These are phyloP conservation scores for Leucophenga maculata DNA, from an alignment of 2,888 invertebrate species.

Conservation along the genomic window DNA sequence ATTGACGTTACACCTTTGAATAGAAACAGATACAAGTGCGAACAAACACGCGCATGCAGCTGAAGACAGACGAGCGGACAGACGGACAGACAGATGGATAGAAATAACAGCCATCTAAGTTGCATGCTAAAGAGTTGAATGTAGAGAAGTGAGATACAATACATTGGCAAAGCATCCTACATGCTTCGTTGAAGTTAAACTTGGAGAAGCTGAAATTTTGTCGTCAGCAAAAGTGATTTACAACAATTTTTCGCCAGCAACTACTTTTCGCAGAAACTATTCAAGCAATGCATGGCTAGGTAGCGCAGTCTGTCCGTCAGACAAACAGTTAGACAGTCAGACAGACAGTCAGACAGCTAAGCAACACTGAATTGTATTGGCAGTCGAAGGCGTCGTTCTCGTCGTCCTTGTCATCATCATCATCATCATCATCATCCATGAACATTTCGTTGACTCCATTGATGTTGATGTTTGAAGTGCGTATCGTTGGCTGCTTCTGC, in stretches of 20 bases:
- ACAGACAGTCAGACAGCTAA: neutral
- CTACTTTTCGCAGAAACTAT: neutral
- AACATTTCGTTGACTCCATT: constrained; percentile 9
- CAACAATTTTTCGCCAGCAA: constrained; percentile 16
- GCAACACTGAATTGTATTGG: no score
- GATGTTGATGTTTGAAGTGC: constrained; percentile 21
- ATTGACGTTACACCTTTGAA: constrained; percentile 35
- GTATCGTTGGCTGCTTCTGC: neutral
- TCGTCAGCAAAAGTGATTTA: constrained; percentile 30
- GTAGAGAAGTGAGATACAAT: no score
- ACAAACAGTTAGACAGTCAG: neutral
- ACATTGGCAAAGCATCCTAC: no score
- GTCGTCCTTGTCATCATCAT: neutral
- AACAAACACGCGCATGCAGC: no score
- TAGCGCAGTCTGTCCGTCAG: neutral
- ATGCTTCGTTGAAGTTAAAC: neutral
- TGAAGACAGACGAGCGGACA: no score
- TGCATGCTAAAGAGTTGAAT: neutral
- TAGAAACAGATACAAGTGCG: constrained; percentile 28
- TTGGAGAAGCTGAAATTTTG: neutral
- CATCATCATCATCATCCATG: constrained; percentile 5
- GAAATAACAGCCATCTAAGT: neutral
- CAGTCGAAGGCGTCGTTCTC: no score
- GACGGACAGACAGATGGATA: neutral
- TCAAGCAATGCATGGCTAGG: neutral